Conservation (phyloP, 2,888 invertebrate species). For the Chaetogeoica ovagalla region DNA sequence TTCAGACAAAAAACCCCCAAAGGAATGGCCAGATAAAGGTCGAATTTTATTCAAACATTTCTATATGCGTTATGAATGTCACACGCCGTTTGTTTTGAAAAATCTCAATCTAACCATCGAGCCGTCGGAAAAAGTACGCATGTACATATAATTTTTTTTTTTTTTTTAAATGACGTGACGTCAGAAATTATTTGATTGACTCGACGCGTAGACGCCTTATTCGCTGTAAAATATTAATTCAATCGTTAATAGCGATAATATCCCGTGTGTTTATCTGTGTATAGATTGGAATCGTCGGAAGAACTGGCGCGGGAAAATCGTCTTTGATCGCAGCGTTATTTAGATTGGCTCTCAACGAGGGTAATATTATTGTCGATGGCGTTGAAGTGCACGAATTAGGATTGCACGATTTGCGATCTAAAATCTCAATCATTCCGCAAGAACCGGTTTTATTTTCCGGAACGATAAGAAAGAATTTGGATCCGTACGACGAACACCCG, state of each 20-base stretch:
- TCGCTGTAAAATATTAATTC: not conserved
- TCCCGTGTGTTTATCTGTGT: too few species aligned
- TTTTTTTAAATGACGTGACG: too few species aligned
- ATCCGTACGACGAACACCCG: constrained; percentile 62
- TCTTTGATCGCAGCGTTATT: constrained; percentile 78
- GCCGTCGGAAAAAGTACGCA: constrained; percentile 66
- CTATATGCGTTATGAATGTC: constrained; percentile 72
- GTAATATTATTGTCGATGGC: constrained; percentile 72
- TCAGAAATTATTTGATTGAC: too few species aligned
- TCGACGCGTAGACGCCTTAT: too few species aligned
- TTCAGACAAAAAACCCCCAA: constrained; percentile 59
- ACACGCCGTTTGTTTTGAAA: constrained; percentile 74
- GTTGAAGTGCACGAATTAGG: constrained; percentile 66
- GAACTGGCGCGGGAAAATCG: constrained; percentile 84
- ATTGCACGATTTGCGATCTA: constrained; percentile 66
- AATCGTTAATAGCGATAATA: too few species aligned
- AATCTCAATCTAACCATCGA: constrained; percentile 69
- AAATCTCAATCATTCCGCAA: constrained; percentile 69
- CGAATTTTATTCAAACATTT: constrained; percentile 71
- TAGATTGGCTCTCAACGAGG: constrained; percentile 76
- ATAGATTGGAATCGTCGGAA: constrained; percentile 78
- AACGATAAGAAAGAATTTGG: constrained; percentile 64
- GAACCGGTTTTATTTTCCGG: constrained; percentile 65
- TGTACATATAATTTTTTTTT: too few species aligned
- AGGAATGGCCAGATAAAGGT: constrained; percentile 75